Conservation (phyloP, 2,113 vertebrate species). For the Siniperca chuatsi region DNA sequence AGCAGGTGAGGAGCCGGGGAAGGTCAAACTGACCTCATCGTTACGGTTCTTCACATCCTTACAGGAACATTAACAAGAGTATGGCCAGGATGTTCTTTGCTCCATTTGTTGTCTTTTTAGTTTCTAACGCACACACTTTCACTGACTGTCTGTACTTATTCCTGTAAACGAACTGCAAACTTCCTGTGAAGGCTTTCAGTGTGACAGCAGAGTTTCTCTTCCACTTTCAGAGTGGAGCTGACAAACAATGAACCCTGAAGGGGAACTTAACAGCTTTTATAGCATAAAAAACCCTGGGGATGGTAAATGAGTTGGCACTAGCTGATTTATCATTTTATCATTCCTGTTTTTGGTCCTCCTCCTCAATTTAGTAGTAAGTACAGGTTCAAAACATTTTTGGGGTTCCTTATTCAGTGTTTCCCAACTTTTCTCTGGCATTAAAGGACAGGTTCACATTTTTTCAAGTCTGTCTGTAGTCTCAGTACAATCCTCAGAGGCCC, state of each 20-base stretch:
- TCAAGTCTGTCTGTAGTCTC: too few species aligned
- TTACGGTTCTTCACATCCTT: background rate
- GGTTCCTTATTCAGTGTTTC: too few species aligned
- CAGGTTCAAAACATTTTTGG: too few species aligned
- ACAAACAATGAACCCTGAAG: background rate
- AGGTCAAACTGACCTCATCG: too few species aligned
- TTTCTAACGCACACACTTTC: background rate
- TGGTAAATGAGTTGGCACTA: background rate
- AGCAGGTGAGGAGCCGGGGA: conserved; percentile 87
- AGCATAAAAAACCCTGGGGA: background rate
- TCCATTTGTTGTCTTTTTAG: background rate
- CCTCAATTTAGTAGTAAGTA: too few species aligned
- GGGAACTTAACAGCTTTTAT: background rate
- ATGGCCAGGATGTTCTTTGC: too few species aligned
- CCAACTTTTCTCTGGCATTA: too few species aligned
- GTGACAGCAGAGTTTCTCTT: conserved; percentile 3
- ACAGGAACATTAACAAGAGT: background rate
- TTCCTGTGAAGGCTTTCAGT: background rate
- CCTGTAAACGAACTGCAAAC: background rate
- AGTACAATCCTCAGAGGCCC: too few species aligned
- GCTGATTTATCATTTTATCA: background rate
- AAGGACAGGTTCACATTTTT: too few species aligned
- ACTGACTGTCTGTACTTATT: too few species aligned
- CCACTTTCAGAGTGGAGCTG: background rate
- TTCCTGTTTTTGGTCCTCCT: too few species aligned